These are phyloP conservation scores for Ophion ventricosus DNA, from an alignment of 2,888 invertebrate genomes.

Conservation along the genomic window DNA sequence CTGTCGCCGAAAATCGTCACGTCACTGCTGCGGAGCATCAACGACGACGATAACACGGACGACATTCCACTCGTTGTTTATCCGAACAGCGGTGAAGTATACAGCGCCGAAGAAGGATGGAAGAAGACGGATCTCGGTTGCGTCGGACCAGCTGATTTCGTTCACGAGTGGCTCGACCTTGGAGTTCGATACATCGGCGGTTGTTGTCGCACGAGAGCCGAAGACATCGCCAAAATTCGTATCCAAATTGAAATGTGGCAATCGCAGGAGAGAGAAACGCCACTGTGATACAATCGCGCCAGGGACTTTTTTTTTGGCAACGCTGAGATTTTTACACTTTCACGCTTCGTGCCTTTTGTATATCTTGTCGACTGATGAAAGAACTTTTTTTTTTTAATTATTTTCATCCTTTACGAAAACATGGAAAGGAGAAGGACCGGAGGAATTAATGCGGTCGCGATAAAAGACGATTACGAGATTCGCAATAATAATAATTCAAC, in stretches of 20 bases:
- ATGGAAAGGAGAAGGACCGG: background rate
- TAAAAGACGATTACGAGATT: background rate
- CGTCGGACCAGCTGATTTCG: constrained; percentile 89
- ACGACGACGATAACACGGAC: constrained; percentile 84
- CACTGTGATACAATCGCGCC: constrained; percentile 54
- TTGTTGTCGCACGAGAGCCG: constrained; percentile 94
- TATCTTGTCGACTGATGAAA: constrained; percentile 47
- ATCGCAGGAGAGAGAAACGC: constrained; percentile 65
- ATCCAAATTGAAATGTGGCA: constrained; percentile 86
- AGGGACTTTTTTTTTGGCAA: background rate
- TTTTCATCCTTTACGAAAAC: constrained; percentile 41
- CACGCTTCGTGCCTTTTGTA: constrained; percentile 60
- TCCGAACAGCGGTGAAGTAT: constrained; percentile 96
- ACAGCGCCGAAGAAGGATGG: constrained; percentile 87
- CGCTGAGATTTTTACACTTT: background rate
- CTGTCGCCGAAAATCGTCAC: constrained; percentile 88
- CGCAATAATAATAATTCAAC: background rate
- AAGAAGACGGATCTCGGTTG: constrained; percentile 86
- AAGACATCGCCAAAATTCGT: constrained; percentile 90
- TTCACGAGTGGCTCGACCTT: constrained; percentile 91
- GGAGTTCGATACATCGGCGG: constrained; percentile 95
- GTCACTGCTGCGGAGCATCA: constrained; percentile 86
- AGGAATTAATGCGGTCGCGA: background rate
- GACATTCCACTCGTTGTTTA: constrained; percentile 93
- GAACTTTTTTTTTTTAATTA: too few species aligned